These are phyloP conservation scores for Coelopa frigida DNA, from an alignment of 1,140 invertebrate species.

Conservation along the genomic window DNA sequence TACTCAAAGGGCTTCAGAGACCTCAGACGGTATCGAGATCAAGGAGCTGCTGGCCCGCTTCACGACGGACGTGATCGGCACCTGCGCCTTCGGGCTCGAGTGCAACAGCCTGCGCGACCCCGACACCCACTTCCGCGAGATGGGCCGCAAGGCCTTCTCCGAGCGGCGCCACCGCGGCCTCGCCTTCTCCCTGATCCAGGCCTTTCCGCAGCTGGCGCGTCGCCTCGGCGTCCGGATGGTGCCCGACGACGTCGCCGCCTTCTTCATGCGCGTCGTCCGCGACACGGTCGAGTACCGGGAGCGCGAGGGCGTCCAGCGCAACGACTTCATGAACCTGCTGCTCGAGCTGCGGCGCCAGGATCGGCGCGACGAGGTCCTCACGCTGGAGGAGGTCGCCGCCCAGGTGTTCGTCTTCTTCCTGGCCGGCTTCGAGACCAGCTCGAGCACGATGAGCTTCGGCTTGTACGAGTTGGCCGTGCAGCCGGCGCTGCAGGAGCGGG, in stretches of 20 bases:
- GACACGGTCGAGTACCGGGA: slow-evolving; percentile 47
- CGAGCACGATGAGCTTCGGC: slow-evolving; percentile 44
- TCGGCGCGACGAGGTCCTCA: slow-evolving; percentile 20
- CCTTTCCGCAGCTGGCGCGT: slow-evolving; percentile 20
- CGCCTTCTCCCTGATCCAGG: slow-evolving; percentile 17
- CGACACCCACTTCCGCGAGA: slow-evolving; percentile 47
- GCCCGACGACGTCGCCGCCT: slow-evolving; percentile 43
- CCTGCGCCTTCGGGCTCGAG: slow-evolving; percentile 53
- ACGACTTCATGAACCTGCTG: slow-evolving; percentile 11
- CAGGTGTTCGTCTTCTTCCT: slow-evolving; percentile 56
- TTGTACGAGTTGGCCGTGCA: slow-evolving; percentile 47
- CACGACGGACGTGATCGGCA: slow-evolving; percentile 55
- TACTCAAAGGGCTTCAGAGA: no score
- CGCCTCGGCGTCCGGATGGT: slow-evolving; percentile 28
- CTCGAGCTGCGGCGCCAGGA: slow-evolving; percentile 18
- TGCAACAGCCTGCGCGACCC: slow-evolving; percentile 50
- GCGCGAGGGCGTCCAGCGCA: slow-evolving; percentile 42
- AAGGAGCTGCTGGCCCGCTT: slow-evolving; percentile 48
- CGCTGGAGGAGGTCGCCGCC: slow-evolving; percentile 39
- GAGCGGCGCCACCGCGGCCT: slow-evolving; percentile 16
- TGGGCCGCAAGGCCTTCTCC: slow-evolving; percentile 29
- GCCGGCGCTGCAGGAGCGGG: slow-evolving; percentile 45
- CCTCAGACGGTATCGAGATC: slow-evolving; percentile 16
- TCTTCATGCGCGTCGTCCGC: slow-evolving; percentile 46
- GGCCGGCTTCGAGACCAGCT: slow-evolving; percentile 53